phyloP scores from a whole-genome alignment of 2,113 vertebrate genomes.

The Chrysochloris asiatica region DNA sequence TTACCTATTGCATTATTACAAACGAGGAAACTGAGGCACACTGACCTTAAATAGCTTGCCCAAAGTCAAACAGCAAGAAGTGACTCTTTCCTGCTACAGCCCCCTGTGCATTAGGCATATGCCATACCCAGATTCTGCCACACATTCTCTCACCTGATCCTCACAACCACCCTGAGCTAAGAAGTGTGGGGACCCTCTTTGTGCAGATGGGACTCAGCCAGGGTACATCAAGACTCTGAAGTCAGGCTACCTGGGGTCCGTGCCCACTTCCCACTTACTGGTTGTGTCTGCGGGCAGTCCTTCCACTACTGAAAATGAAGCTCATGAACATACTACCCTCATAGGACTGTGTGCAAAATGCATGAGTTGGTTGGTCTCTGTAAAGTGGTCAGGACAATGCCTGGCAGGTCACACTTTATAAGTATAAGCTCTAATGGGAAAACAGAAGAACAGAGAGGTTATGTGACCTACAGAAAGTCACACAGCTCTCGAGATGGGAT shows the following conservation, averaged over 20 bases:
- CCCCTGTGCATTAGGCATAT: neutral
- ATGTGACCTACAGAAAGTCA: constrained; percentile 17
- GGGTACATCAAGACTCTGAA: neutral
- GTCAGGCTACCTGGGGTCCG: neutral
- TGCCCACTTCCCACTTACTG: neutral
- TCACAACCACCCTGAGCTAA: neutral
- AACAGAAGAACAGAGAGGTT: constrained; percentile 10
- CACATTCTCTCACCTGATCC: neutral
- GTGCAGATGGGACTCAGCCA: neutral
- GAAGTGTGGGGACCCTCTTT: neutral
- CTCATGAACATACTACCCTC: no score
- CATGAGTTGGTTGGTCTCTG: constrained; percentile 53
- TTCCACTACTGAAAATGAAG: constrained; percentile 44
- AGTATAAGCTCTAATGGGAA: neutral
- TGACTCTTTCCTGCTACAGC: neutral
- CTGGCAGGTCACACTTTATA: neutral
- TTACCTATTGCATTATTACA: neutral
- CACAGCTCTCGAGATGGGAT: constrained; percentile 2
- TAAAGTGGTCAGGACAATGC: constrained; percentile 35
- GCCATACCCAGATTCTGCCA: neutral
- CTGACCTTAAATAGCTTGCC: neutral
- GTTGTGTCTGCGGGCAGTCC: neutral
- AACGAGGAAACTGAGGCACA: neutral
- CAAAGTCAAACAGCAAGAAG: neutral
- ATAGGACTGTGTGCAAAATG: constrained; percentile 15